Conservation (phyloP, 2,888 invertebrate genomes). For the Spisula solida region DNA sequence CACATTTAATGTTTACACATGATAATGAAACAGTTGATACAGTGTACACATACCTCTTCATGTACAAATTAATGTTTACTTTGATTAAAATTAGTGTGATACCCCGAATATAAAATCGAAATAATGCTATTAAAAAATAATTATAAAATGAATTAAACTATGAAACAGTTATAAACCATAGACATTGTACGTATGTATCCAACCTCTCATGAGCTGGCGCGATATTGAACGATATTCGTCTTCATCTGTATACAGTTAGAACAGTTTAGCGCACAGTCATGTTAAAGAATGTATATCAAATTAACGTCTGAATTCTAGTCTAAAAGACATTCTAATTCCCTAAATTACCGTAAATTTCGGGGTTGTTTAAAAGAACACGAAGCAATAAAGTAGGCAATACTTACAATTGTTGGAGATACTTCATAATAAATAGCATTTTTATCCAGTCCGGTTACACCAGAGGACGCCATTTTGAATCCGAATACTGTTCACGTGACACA, state of each 20-base stretch:
- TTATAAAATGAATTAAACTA: neutral
- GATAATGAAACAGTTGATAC: neutral
- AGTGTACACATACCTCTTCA: neutral
- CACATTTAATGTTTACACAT: neutral
- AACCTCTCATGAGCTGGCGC: no score
- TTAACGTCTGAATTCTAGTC: no score
- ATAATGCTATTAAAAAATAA: neutral
- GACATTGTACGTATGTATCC: neutral
- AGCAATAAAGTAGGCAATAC: conserved; percentile 46
- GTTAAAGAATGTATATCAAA: no score
- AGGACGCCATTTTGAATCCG: conserved; percentile 58
- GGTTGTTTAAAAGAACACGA: neutral
- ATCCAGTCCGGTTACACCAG: conserved; percentile 68
- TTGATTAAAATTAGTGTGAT: neutral
- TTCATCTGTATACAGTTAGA: no score
- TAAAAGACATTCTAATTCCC: neutral
- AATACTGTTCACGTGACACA: conserved; percentile 24
- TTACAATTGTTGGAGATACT: conserved; percentile 79
- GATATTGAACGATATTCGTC: no score
- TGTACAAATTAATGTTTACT: neutral
- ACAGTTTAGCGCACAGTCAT: no score
- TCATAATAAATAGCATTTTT: conserved; percentile 79
- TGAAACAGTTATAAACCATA: neutral
- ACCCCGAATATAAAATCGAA: neutral
- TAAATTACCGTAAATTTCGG: neutral